Evolutionary conservation across 37 sponge, comb jelly and placozoan species (phyloP).

Genomic region (Corticium candelabrum): DNA sequence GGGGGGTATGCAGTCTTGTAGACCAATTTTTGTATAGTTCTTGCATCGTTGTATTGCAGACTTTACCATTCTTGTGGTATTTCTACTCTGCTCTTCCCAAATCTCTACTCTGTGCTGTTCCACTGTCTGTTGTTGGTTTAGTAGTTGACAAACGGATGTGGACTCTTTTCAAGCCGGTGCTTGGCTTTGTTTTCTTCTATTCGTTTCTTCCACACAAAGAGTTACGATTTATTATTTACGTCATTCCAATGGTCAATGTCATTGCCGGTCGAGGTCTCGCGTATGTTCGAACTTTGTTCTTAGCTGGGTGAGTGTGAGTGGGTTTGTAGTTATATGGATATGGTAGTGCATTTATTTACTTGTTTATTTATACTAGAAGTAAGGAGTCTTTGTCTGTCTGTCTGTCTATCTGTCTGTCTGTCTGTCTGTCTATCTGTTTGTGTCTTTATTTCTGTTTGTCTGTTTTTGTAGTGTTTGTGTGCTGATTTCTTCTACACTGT

Average conservation of each 20-base stretch:
- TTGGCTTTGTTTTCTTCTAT: slow-evolving; percentile 71
- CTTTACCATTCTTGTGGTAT: slow-evolving; percentile 87
- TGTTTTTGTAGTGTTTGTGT: no score
- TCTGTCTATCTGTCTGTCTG: slow-evolving; percentile 25
- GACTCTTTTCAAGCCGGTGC: slow-evolving; percentile 33
- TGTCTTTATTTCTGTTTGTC: no score
- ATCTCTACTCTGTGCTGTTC: slow-evolving; percentile 52
- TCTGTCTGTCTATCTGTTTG: slow-evolving; percentile 38
- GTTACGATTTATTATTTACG: slow-evolving; percentile 86
- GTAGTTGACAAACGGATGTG: slow-evolving; percentile 30
- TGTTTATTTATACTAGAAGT: no score
- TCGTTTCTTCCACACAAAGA: slow-evolving; percentile 98
- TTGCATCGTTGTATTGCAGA: slow-evolving; percentile 15
- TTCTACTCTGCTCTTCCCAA: slow-evolving; percentile 91
- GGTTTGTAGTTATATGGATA: slow-evolving; percentile 3
- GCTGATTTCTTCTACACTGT: no score
- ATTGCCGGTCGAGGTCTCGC: slow-evolving; percentile 48
- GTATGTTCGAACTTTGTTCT: slow-evolving; percentile 11
- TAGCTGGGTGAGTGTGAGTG: not conserved
- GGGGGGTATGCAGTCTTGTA: slow-evolving; percentile 52
- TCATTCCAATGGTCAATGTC: slow-evolving; percentile 79
- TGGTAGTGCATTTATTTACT: not conserved
- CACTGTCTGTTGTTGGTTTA: slow-evolving; percentile 50
- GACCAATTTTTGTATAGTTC: not conserved
- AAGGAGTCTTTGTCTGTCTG: no score